Base-by-base conservation (phyloP, 1,140 invertebrate species). In the Drosophila sechellia region DNA sequence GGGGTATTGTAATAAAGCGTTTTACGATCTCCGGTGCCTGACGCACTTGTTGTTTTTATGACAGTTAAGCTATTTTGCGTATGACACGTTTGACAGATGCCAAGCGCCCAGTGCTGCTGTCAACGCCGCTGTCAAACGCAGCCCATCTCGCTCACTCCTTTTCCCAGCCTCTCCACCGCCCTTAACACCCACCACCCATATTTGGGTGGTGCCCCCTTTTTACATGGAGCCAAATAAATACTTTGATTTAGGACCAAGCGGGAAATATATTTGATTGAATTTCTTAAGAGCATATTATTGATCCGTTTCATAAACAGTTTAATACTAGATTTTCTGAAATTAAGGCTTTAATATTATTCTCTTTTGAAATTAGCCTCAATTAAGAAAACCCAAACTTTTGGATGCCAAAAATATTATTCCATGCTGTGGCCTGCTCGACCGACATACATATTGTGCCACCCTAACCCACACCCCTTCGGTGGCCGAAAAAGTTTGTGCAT, bases 31-130 rank as follows among this genome's bases (percentile, higher is more conserved):
- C 71, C 55, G 46, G 54, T 54, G 53, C 49, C 42, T 59, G 73
- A 50, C 70, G 66, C 61, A 58, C 73, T 79, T 79, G 63, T 70
- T 77, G 79, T 89, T 87, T 87, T 89, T 83, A 87, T 83, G 84
- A 83, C 75, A 83, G 84, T 89, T 89, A 83, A 89, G 84, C 84
- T 87, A 87, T 87, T 87, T 89, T 83, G 84, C 84, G 83, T 87
- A 83, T 89, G 84, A 87, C 83, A 89, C 75, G 84, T 87, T 83
- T 87, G 76, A 89, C 83, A 89, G 83, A 89, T 83, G 84, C 71
- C 79, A 61, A 76, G 65, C 76, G 66, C 56, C 71, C 69, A 60
- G 50, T 68, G 70, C 48, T 61, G 56, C 83, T 87, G 79, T 87
- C 83, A 87, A 79, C 83, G 55, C 58, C 50, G 63, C 45, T 69